phyloP scores from a whole-genome alignment of 1,140 invertebrate species.

The Drosophila repletoides region DNA sequence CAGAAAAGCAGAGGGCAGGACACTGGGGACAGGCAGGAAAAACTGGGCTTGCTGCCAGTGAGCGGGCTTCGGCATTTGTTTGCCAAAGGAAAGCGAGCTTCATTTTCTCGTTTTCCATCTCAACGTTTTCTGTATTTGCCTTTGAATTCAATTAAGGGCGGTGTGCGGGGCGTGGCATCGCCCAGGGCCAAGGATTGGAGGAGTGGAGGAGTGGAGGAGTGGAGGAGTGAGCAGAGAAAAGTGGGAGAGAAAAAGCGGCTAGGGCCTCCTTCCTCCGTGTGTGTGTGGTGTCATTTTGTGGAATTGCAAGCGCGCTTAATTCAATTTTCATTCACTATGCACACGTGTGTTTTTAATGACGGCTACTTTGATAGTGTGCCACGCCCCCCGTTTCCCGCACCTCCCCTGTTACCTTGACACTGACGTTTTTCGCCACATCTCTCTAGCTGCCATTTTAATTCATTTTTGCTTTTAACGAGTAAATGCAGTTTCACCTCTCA shows the following conservation, averaged over 20 bases:
- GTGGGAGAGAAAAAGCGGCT: slow-evolving; percentile 13
- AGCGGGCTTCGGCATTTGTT: slow-evolving; percentile 54
- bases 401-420: slow-evolving; percentile 44
- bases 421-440: slow-evolving; percentile 26
- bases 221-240: neutral
- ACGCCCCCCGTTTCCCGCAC: neutral
- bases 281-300: slow-evolving; percentile 56
- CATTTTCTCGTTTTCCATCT: slow-evolving; percentile 38
- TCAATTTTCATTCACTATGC: slow-evolving; percentile 64
- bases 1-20: too few relatives aligned
- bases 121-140: slow-evolving; percentile 32
- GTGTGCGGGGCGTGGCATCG: neutral
- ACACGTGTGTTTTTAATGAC: slow-evolving; percentile 40
- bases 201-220: neutral
- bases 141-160: slow-evolving; percentile 65
- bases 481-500: slow-evolving; percentile 56
- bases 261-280: too few relatives aligned
- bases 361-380: slow-evolving; percentile 23
- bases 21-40: slow-evolving; percentile 2
- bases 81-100: slow-evolving; percentile 43
- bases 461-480: slow-evolving; percentile 18
- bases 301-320: slow-evolving; percentile 54
- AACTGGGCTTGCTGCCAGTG: slow-evolving; percentile 51
- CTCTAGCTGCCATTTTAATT: slow-evolving; percentile 43
- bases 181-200: slow-evolving; percentile 7